These are phyloP conservation scores for Peromyscus nudipes DNA, from an alignment of 2,797 vertebrate genomes.

Conservation along the genomic window DNA sequence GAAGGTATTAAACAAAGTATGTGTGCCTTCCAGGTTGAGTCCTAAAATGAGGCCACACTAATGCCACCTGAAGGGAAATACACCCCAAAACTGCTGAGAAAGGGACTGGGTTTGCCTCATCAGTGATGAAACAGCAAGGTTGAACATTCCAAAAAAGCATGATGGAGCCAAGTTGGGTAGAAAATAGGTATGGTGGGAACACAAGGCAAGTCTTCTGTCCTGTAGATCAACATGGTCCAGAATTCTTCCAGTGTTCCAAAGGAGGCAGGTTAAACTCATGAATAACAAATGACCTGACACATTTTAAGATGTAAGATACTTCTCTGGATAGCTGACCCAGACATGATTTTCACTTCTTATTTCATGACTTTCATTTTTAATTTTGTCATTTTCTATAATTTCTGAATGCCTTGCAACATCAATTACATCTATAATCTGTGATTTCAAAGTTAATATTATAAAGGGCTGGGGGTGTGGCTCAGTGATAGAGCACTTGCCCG, in stretches of 20 bases:
- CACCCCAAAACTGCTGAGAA: background rate
- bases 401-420: background rate
- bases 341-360: background rate
- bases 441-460: background rate
- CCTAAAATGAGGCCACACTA: background rate
- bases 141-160: background rate
- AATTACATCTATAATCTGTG: slow-evolving; percentile 15
- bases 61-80: background rate
- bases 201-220: background rate
- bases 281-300: background rate
- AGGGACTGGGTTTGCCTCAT: background rate
- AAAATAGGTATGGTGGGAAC: slow-evolving; percentile 10
- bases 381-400: slow-evolving; percentile 3
- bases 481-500: background rate
- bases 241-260: background rate
- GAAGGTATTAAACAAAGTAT: background rate
- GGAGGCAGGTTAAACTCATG: background rate
- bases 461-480: background rate
- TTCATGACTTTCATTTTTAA: background rate
- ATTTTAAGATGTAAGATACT: slow-evolving; percentile 37
- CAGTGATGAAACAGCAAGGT: background rate
- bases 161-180: background rate
- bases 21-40: background rate
- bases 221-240: background rate
- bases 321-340: background rate